Evolutionary conservation across 2,888 invertebrate species (phyloP).

Genomic region (Tholera decimalis): DNA sequence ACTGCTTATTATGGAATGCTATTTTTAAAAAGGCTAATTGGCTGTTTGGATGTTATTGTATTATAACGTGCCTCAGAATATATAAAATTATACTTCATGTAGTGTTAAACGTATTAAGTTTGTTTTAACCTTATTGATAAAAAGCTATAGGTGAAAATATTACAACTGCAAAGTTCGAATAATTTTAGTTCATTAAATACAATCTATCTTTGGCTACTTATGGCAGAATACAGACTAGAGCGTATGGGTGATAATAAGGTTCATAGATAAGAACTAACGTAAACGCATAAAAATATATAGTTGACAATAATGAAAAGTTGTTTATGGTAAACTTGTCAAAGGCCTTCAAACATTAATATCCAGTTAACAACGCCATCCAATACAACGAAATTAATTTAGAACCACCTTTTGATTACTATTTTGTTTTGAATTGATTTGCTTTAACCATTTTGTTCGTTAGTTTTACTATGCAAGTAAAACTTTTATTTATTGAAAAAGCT

Average conservation of each 20-base stretch:
- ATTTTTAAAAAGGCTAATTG: constrained; percentile 57
- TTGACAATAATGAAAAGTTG: constrained; percentile 37
- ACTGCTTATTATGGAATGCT: constrained; percentile 49
- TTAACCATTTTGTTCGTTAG: neutral
- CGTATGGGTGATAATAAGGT: neutral
- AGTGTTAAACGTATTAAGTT: neutral
- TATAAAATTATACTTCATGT: neutral
- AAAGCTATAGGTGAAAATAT: neutral
- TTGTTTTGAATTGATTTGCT: constrained; percentile 1
- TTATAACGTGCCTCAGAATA: neutral
- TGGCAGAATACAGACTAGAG: constrained; percentile 6
- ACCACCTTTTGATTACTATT: constrained; percentile 14
- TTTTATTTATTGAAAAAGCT: constrained; percentile 20
- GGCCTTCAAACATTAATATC: constrained; percentile 68
- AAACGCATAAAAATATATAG: constrained; percentile 44
- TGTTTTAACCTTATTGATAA: neutral
- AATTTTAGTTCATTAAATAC: too few relatives aligned
- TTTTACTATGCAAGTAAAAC: neutral
- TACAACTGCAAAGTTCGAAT: too few relatives aligned
- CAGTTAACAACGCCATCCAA: constrained; percentile 74
- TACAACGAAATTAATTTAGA: constrained; percentile 60
- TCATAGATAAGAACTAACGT: neutral
- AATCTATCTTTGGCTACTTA: too few relatives aligned
- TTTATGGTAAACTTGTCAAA: constrained; percentile 56
- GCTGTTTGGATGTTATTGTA: constrained; percentile 14